A percentile compares a stretch with the other conserved stretches of the same genome.
Evolutionary conservation across 2,888 invertebrate species (phyloP).

Genomic region (Hyposoter dolosus): DNA sequence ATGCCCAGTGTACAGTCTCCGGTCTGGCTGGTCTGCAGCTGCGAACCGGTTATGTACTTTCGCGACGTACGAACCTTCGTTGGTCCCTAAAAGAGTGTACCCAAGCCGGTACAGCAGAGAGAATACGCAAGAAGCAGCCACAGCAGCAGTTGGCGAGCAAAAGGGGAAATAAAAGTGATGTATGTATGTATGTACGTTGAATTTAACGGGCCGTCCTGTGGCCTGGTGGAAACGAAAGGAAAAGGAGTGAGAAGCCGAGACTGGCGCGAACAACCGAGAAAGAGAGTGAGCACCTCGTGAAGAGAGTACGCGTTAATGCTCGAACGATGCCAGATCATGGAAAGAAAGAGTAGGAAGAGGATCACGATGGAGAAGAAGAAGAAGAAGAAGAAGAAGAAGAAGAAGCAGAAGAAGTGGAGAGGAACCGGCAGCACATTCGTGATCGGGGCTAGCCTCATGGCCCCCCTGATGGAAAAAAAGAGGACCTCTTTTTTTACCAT

Average conservation of each 20-base stretch:
- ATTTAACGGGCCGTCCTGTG: constrained; percentile 48
- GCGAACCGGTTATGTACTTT: constrained; percentile 84
- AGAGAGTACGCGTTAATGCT: constrained; percentile 62
- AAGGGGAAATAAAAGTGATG: constrained; percentile 57
- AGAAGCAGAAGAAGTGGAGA: constrained; percentile 21
- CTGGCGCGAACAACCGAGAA: constrained; percentile 29
- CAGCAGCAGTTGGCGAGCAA: constrained; percentile 47
- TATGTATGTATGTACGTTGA: constrained; percentile 54
- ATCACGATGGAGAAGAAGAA: constrained; percentile 25
- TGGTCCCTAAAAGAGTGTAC: constrained; percentile 65
- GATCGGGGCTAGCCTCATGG: constrained; percentile 50
- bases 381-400: background rate
- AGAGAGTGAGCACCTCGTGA: constrained; percentile 41
- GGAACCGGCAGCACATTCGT: constrained; percentile 50
- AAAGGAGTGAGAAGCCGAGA: constrained; percentile 54
- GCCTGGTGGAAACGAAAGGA: constrained; percentile 55
- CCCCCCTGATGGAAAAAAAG: constrained; percentile 43
- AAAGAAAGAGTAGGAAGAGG: constrained; percentile 38
- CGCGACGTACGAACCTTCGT: constrained; percentile 68
- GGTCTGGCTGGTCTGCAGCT: constrained; percentile 79
- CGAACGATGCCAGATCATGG: constrained; percentile 61
- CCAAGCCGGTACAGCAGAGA: constrained; percentile 50
- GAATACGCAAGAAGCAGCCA: constrained; percentile 20
- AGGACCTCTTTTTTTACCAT: constrained; percentile 59
- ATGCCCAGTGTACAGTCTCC: constrained; percentile 69